Evolutionary conservation across 2,888 invertebrate species (phyloP), one percentile per base, ranked within the genome.

Genomic region (Drosophila flavopinicola): DNA sequence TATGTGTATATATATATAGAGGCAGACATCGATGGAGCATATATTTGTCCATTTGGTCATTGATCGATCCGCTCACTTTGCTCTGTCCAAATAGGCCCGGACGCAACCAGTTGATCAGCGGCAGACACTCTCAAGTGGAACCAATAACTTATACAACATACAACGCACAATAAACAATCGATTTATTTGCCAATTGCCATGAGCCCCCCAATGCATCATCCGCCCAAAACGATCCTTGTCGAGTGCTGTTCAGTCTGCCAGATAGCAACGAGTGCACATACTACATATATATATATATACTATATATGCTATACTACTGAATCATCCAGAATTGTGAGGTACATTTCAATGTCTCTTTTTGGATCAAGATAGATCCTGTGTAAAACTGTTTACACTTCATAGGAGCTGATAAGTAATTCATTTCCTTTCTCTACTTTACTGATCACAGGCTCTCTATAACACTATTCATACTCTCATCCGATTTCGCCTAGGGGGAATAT

Each of bases 61-160:
- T 72, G 72, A 72, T 72, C 72, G 72, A 74, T 72, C 48, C 69
- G 41, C 53, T 74, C 69, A 64, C 74, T 72, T 68, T 72, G 74
- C 71, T 72, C 74, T 72, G 63, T 71, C 68, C 61, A 66, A 61
- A 66, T 54, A 48, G 25, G 25, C 29, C 13, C 24, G 25, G 30
- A 9, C 51, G 11, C 42, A 33, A 32, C 24, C 17, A 13, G 3
- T 24, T 29, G 44, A 33, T 48, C 44, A 37, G 35, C 20, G 20
- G 23, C 5, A 32, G 35, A 27, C 41, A 51, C 24, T 29, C 44
- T 69, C 49, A 47, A 69, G 72, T 73, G 70, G 65, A 74, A 74
- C 23, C 56, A 53, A 74, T 72, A 59, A 74, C 48, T 72, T 74
- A 74, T 64, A 38, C 24, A n/a, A n/a, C 53, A 49, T 49, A 49